phyloP scores from a whole-genome alignment of 1,140 invertebrate genomes.

The Zaprionus lachaisei region DNA sequence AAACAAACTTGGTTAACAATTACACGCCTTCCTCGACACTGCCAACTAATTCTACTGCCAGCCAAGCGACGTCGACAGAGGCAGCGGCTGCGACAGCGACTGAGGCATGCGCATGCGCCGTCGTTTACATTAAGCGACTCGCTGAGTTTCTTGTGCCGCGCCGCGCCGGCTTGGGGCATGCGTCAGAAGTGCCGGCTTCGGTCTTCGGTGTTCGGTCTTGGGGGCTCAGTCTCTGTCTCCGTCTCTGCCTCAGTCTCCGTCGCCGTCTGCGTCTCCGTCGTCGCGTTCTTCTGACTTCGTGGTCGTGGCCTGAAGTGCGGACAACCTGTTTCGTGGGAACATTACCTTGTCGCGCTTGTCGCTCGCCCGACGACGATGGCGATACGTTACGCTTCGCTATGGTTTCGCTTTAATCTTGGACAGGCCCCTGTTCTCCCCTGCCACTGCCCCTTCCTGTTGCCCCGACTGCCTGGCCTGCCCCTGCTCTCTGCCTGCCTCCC shows the following conservation, averaged over 20 bases:
- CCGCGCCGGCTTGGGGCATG: constrained; percentile 35
- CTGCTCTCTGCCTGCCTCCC: constrained; percentile 16
- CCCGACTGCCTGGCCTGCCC: constrained; percentile 16
- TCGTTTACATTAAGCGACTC: constrained; percentile 71
- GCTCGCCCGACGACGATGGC: constrained; percentile 69
- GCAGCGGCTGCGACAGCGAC: constrained; percentile 44
- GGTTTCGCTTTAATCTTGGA: constrained; percentile 78
- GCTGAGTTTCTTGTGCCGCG: constrained; percentile 32
- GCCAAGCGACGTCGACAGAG: constrained; percentile 29
- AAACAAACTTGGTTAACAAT: constrained; percentile 78
- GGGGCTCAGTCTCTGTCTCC: constrained; percentile 7
- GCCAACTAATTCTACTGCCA: constrained; percentile 61
- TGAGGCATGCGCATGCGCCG: constrained; percentile 76
- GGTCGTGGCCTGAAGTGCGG: constrained; percentile 81
- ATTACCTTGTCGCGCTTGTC: constrained; percentile 84
- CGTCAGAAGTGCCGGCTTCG: constrained; percentile 11
- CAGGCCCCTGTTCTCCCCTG: constrained; percentile 41
- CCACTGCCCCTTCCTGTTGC: constrained; percentile 25
- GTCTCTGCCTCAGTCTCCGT: too few species aligned
- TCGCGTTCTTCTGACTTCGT: constrained; percentile 12
- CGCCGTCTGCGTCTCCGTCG: too few species aligned
- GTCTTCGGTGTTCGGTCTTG: constrained; percentile 26
- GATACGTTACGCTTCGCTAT: constrained; percentile 82
- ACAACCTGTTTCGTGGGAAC: constrained; percentile 85
- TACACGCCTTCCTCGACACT: constrained; percentile 70